Percentiles rank a stretch among this genome's conserved stretches.
Conservation (phyloP, 2,888 invertebrate species). For the Blastobasis lacticolella region DNA sequence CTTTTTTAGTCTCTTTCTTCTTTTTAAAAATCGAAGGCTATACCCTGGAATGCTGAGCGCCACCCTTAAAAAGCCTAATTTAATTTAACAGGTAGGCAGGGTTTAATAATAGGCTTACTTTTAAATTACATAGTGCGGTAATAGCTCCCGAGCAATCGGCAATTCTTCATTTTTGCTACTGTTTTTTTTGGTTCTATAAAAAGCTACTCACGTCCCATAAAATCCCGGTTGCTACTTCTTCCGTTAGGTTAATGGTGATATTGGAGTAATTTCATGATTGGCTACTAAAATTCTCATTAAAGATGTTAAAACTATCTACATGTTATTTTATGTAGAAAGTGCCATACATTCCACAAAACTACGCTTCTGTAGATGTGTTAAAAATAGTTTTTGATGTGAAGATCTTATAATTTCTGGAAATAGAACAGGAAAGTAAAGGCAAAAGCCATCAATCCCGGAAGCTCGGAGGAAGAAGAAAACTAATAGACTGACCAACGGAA, state of each 20-base stretch:
- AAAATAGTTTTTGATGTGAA: too few species aligned
- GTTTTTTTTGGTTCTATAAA: constrained; percentile 52
- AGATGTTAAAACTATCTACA: too few species aligned
- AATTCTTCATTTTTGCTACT: constrained; percentile 70
- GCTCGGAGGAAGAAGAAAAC: too few species aligned
- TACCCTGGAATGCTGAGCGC: constrained; percentile 51
- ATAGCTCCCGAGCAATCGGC: constrained; percentile 68
- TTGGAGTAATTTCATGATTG: constrained; percentile 4
- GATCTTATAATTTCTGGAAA: too few species aligned
- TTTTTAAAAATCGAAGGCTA: constrained; percentile 31
- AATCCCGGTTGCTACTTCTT: constrained; percentile 30
- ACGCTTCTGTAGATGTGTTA: too few species aligned
- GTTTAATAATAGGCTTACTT: constrained; percentile 68
- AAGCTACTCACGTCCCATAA: constrained; percentile 32
- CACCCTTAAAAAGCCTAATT: constrained; percentile 71
- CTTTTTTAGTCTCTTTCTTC: constrained; percentile 42
- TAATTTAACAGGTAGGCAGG: constrained; percentile 74
- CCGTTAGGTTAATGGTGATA: constrained; percentile 20
- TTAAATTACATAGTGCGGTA: constrained; percentile 66
- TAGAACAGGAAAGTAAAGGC: too few species aligned
- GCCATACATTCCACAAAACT: too few species aligned
- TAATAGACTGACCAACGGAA: too few species aligned
- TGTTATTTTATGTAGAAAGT: too few species aligned
- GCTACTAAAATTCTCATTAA: neutral
- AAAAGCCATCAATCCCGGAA: too few species aligned